A percentile compares a stretch with the other conserved stretches of the same genome.
phyloP scores from a whole-genome alignment of 2,888 invertebrate species.

The Galerucella pusilla region DNA sequence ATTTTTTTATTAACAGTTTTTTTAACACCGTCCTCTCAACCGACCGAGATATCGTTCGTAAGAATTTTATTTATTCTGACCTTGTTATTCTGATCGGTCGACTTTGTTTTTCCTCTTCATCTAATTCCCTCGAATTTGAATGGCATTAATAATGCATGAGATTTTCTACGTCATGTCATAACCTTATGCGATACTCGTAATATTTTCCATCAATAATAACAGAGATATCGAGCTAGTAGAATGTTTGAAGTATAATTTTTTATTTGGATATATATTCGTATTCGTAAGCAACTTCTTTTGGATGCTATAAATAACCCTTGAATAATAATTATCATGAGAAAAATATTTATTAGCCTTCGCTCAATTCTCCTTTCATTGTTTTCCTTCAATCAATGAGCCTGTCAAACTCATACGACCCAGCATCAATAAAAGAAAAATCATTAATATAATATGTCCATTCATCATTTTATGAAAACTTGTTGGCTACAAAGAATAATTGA shows the following conservation, averaged over 20 bases:
- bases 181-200: conserved; percentile 18
- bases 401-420: no score
- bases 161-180: conserved; percentile 16
- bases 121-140: conserved; percentile 37
- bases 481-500: no score
- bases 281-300: no score
- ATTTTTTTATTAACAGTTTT: not conserved
- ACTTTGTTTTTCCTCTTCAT: conserved; percentile 38
- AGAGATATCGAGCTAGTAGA: conserved; percentile 6
- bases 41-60: conserved; percentile 9
- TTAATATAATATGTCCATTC: no score
- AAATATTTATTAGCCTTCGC: no score
- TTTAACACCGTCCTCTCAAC: not conserved
- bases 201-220: conserved; percentile 16
- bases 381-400: no score
- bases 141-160: conserved; percentile 40
- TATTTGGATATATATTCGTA: not conserved
- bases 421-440: no score
- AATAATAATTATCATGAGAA: no score
- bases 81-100: conserved; percentile 30
- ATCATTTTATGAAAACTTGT: no score
- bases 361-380: no score
- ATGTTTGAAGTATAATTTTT: conserved; percentile 17
- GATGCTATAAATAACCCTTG: no score
- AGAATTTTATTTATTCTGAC: conserved; percentile 17